Evolutionary conservation across 2,113 vertebrate genomes (phyloP).

Genomic region (Mesoclemmys tuberculata): DNA sequence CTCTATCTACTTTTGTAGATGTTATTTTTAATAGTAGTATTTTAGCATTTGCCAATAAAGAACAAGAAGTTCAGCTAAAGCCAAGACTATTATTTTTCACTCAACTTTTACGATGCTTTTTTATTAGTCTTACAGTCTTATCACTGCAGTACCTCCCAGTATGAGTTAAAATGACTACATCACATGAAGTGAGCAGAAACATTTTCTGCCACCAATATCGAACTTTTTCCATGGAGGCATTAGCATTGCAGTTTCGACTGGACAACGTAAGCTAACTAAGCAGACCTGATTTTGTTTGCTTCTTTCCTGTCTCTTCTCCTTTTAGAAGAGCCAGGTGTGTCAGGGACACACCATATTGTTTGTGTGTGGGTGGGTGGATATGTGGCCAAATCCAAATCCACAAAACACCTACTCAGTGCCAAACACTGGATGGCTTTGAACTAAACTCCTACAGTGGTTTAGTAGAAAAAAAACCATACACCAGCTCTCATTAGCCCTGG

Average conservation of each 20-base stretch:
- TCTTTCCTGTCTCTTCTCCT: background rate
- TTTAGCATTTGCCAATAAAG: background rate
- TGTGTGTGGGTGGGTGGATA: too few species aligned
- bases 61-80: background rate
- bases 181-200: background rate
- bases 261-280: background rate
- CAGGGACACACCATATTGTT: background rate
- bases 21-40: background rate
- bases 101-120: background rate
- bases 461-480: background rate
- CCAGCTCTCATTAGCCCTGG: background rate
- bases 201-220: background rate
- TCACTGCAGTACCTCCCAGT: background rate
- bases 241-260: background rate
- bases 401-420: background rate
- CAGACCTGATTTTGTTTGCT: background rate
- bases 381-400: background rate
- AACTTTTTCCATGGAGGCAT: accelerated
- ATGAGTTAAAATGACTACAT: background rate
- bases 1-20: background rate
- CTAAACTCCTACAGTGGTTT: background rate
- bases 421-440: accelerated
- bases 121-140: background rate
- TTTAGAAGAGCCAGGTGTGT: background rate
- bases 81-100: background rate